A percentile compares a stretch with the other conserved stretches of the same genome.
Evolutionary conservation across 2,797 vertebrate species (phyloP).

Genomic region (Myoxocephalus aenaeus): DNA sequence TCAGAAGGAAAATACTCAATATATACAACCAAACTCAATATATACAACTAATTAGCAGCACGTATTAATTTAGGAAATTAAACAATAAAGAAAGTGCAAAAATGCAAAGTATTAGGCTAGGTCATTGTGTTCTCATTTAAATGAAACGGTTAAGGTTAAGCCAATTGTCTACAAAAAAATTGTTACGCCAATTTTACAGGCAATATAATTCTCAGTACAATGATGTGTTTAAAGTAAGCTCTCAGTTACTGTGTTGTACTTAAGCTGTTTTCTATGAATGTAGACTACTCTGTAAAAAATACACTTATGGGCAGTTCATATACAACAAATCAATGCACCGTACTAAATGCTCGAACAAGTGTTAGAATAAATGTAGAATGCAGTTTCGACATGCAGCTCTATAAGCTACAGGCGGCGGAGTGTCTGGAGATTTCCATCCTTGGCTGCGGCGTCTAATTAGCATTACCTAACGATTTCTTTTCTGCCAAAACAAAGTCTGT

Average conservation of each 20-base stretch:
- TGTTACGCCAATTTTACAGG: not conserved
- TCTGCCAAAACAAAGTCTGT: conserved; percentile 20
- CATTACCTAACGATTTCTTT: conserved; percentile 27
- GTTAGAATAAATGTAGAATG: not conserved
- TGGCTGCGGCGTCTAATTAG: conserved; percentile 2
- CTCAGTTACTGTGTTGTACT: not conserved
- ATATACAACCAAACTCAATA: too few species aligned
- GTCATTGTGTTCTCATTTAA: not conserved
- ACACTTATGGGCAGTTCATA: not conserved
- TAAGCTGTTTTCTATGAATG: not conserved
- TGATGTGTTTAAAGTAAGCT: not conserved
- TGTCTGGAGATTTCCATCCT: conserved; percentile 3
- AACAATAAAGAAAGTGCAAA: too few species aligned
- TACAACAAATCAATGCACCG: not conserved
- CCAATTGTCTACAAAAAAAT: too few species aligned
- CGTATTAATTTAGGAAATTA: too few species aligned
- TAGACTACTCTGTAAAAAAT: not conserved
- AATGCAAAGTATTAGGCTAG: not conserved
- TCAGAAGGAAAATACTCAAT: too few species aligned
- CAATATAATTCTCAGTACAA: not conserved
- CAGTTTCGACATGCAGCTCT: not conserved
- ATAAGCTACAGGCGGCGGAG: not conserved
- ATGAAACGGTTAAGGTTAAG: not conserved
- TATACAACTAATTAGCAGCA: too few species aligned
- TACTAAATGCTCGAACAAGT: not conserved